Base-by-base conservation (phyloP, 2,888 invertebrate species). In the Polyploca ridens region DNA sequence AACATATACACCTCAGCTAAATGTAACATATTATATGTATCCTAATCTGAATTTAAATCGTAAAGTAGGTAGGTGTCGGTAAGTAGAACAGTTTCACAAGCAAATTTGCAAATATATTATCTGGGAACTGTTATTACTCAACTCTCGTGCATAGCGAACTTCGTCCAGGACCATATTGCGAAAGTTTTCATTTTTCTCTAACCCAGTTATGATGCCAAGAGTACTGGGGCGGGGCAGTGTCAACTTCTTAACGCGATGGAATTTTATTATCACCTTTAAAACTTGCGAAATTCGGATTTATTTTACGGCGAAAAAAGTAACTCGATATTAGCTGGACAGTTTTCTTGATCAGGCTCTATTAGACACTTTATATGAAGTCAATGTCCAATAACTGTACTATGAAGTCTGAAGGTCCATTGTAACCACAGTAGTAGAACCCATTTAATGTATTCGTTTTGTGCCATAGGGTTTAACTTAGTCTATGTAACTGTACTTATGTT, bases 111-210 rank as follows among this genome's bases (percentile, higher is more conserved):
- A 86, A 84, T 85, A 86, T 84, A 83, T 85, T 86, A 82, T 81
- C 82, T 76, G 76, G 75, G 74, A 83, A 81, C 75, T 81, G 82
- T 82, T 87, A 84, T 88, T 86, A 86, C 81, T 83, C 79, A 86
- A 81, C 83, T 82, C 82, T 78, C 75, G 79, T 82, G 84, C 85
- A 85, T 84, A 76, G 77, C 72, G 79, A 90, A 88, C 83, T 87
- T 85, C 67, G 66, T 69, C 70, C 74, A 78, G 77, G 77, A 78
- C 82, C 86, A 89, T 91, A 91, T 92, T 92, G 89, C 85, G 65
- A 90, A 92, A 92, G 89, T 92, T 92, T 90, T 83, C 86, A 89
- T 91, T 90, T 90, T 90, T 89, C 87, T 86, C 83, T 87, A 90
- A 91, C 91, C 90, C 83, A 90, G 89, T 90, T 90, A 89, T 80